Percentiles rank a stretch among this genome's conserved stretches.
phyloP scores from a whole-genome alignment of 2,888 invertebrate genomes.

The Tetragnatha montana region DNA sequence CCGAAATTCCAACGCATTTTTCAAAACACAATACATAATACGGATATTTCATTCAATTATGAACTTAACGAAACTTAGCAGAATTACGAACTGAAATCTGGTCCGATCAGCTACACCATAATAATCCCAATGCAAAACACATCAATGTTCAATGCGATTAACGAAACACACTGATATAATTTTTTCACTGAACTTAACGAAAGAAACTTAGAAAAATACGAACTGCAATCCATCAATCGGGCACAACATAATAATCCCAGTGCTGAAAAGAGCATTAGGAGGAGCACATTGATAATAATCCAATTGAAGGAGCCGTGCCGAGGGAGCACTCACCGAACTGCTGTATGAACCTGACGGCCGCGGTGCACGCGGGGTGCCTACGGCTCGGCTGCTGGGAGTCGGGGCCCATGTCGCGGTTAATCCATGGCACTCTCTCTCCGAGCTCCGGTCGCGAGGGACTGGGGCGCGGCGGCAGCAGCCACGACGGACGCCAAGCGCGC shows the following conservation, averaged over 20 bases:
- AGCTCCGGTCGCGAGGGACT: constrained; percentile 53
- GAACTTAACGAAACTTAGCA: too few species aligned
- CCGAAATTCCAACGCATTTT: too few species aligned
- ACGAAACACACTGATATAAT: too few species aligned
- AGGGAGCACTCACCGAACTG: constrained; percentile 67
- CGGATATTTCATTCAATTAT: too few species aligned
- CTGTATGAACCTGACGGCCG: constrained; percentile 65
- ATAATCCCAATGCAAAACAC: too few species aligned
- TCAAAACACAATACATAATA: too few species aligned
- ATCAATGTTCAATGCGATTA: too few species aligned
- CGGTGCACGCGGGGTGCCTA: constrained; percentile 13
- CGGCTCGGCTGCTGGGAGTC: constrained; percentile 27
- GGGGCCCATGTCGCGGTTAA: constrained; percentile 54
- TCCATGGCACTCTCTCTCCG: constrained; percentile 56
- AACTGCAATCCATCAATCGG: not conserved
- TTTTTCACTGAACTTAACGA: too few species aligned
- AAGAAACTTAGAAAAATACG: too few species aligned
- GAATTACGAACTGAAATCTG: too few species aligned
- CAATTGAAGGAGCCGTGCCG: too few species aligned
- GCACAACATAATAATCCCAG: not conserved
- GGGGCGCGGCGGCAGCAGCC: constrained; percentile 50
- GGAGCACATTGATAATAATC: not conserved
- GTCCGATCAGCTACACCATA: too few species aligned
- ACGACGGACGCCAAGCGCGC: constrained; percentile 50
- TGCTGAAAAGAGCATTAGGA: not conserved